Conservation (phyloP, 2,113 vertebrate genomes). For the Macquaria ambigua region DNA sequence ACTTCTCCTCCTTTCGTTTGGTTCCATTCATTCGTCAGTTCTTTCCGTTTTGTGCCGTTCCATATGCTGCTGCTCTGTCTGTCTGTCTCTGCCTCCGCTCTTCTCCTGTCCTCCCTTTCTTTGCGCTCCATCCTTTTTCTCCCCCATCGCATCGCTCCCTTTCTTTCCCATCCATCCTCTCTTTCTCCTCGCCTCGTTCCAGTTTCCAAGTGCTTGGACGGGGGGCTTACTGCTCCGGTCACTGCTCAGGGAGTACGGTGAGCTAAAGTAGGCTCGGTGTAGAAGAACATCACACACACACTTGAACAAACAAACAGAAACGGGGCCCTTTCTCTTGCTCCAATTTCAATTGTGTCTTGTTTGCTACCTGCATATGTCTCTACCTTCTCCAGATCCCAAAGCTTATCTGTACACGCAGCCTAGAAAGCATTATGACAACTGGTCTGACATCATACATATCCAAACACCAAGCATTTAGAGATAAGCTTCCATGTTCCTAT, state of each 20-base stretch:
- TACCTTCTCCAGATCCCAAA: slow-evolving; percentile 76
- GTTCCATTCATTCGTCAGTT: slow-evolving; percentile 79
- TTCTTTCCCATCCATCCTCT: slow-evolving; percentile 79
- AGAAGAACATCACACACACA: slow-evolving; percentile 63
- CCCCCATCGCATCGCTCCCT: slow-evolving; percentile 66
- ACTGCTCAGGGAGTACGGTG: slow-evolving; percentile 76
- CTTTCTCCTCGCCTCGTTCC: slow-evolving; percentile 70
- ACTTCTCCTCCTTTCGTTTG: slow-evolving; percentile 82
- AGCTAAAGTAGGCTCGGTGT: slow-evolving; percentile 71
- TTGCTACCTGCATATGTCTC: slow-evolving; percentile 74
- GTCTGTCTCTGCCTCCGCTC: slow-evolving; percentile 52
- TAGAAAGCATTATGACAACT: slow-evolving; percentile 74
- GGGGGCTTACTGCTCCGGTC: slow-evolving; percentile 66
- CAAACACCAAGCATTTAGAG: slow-evolving; percentile 72
- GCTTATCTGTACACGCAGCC: slow-evolving; percentile 80
- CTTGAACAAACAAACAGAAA: slow-evolving; percentile 59
- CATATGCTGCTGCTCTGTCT: slow-evolving; percentile 62
- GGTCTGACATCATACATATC: slow-evolving; percentile 80
- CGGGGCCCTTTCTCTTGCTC: slow-evolving; percentile 73
- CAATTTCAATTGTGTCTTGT: slow-evolving; percentile 80
- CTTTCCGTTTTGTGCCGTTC: slow-evolving; percentile 78
- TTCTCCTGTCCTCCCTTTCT: slow-evolving; percentile 75
- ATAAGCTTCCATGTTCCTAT: slow-evolving; percentile 75
- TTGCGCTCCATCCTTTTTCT: slow-evolving; percentile 79
- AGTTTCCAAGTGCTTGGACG: slow-evolving; percentile 75